Evolutionary conservation across 2,113 vertebrate genomes (phyloP).

Genomic region (Montifringilla adamsi): DNA sequence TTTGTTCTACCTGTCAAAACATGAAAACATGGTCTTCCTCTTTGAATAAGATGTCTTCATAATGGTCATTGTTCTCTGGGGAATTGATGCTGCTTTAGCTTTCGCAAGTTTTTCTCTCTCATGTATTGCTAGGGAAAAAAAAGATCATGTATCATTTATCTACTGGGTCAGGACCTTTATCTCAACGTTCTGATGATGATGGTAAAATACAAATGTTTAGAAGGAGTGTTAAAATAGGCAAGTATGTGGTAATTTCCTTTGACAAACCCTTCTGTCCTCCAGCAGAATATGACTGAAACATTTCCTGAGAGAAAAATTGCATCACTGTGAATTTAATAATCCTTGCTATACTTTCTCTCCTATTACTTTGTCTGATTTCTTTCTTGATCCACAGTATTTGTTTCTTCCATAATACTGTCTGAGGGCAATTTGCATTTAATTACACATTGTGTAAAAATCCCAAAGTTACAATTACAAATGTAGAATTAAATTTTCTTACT

Average conservation of each 20-base stretch:
- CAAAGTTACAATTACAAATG: background rate
- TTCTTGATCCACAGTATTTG: background rate
- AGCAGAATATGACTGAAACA: background rate
- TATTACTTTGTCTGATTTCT: background rate
- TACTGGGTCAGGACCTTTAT: background rate
- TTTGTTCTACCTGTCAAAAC: background rate
- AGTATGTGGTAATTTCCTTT: background rate
- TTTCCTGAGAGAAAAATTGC: background rate
- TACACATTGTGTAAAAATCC: background rate
- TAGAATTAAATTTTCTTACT: background rate
- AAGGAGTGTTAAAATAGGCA: background rate
- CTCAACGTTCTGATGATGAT: background rate
- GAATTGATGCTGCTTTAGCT: background rate
- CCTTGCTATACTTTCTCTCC: background rate
- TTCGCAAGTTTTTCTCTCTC: background rate
- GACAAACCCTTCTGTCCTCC: background rate
- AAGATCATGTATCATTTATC: background rate
- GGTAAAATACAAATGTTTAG: background rate
- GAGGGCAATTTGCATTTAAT: background rate
- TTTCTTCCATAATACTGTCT: background rate
- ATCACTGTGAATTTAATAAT: background rate
- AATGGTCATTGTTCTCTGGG: background rate
- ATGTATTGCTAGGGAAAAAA: background rate
- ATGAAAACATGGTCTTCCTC: background rate
- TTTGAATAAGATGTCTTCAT: background rate